A percentile compares a stretch with the other conserved stretches of the same genome.
Conservation (phyloP, 1,140 invertebrate species). For the Acromyrmex heyeri region DNA sequence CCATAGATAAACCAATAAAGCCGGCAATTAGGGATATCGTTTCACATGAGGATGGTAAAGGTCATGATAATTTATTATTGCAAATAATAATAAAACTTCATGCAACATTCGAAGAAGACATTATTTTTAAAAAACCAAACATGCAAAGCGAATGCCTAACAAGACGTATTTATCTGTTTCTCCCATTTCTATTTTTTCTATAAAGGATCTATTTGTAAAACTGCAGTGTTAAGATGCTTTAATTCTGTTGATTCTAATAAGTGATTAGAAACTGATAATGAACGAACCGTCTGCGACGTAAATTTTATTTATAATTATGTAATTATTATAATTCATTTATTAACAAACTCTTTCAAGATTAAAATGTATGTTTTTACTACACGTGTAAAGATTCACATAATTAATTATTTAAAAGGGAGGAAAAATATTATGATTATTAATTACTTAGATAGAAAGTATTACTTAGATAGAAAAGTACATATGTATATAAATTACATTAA, state of each 20-base stretch:
- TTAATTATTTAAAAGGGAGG: background rate
- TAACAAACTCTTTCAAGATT: background rate
- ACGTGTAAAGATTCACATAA: background rate
- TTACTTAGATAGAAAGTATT: background rate
- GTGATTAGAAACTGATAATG: background rate
- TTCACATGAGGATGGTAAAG: background rate
- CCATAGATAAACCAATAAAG: background rate
- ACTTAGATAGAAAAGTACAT: background rate
- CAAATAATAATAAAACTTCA: background rate
- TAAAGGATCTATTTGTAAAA: background rate
- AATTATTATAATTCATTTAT: conserved; percentile 1
- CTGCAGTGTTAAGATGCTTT: background rate
- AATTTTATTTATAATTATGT: background rate
- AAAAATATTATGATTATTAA: background rate
- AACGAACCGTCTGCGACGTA: background rate
- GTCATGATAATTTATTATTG: background rate
- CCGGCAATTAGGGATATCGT: background rate
- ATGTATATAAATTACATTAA: background rate
- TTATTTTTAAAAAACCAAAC: background rate
- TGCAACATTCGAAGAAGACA: background rate
- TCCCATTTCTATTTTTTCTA: background rate
- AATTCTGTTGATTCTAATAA: background rate
- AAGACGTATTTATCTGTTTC: background rate
- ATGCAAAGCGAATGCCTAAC: background rate
- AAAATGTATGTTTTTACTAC: background rate